Evolutionary conservation across 2,888 invertebrate genomes (phyloP).

Genomic region (Gisinianus flammeolus): DNA sequence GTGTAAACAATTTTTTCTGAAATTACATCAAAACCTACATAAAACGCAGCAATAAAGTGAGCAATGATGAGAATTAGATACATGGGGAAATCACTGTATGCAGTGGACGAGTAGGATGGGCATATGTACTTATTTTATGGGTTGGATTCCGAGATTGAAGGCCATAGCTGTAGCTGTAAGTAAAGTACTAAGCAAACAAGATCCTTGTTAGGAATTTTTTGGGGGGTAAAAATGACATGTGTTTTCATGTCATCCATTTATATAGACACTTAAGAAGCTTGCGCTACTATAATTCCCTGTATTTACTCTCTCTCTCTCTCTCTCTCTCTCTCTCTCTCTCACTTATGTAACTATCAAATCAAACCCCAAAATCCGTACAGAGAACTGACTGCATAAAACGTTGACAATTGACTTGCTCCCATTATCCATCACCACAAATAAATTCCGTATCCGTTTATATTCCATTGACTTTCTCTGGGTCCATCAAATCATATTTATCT

Average conservation of each 20-base stretch:
- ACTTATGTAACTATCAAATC: background rate
- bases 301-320: background rate
- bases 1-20: too few species aligned
- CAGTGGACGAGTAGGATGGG: background rate
- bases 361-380: background rate
- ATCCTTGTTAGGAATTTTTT: background rate
- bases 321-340: background rate
- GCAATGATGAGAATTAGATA: too few species aligned
- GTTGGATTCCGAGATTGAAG: too few species aligned
- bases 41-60: too few species aligned
- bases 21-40: too few species aligned
- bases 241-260: background rate
- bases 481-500: too few species aligned
- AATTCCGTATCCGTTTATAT: too few species aligned
- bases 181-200: slow-evolving; percentile 9
- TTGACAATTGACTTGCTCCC: too few species aligned
- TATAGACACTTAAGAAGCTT: slow-evolving; percentile 9
- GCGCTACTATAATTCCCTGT: background rate
- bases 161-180: background rate
- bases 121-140: background rate
- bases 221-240: slow-evolving; percentile 19
- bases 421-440: too few species aligned
- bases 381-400: too few species aligned
- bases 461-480: too few species aligned
- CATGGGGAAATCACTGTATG: too few species aligned